Evolutionary conservation across 2,797 vertebrate species (phyloP).

Genomic region (Amazonetta brasiliensis): DNA sequence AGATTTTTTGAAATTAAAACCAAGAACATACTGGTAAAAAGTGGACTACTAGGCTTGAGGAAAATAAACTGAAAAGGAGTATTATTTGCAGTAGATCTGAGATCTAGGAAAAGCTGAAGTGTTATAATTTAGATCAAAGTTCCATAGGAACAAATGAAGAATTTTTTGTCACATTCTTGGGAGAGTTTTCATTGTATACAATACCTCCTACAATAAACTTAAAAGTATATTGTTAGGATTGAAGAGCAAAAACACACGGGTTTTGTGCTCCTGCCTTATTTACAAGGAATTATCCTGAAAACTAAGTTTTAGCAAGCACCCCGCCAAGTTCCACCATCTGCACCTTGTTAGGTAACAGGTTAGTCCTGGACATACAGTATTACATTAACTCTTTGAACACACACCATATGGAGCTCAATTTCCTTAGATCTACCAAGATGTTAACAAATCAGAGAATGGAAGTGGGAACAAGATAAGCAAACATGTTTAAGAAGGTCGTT

Average conservation of each 20-base stretch:
- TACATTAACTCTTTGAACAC: neutral
- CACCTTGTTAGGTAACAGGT: neutral
- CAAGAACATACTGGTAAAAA: neutral
- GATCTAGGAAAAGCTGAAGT: neutral
- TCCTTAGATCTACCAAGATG: neutral
- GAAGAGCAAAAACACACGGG: neutral
- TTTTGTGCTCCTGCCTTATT: neutral
- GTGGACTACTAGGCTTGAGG: neutral
- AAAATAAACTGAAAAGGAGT: constrained; percentile 22
- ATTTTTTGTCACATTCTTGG: neutral
- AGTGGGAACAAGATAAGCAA: constrained; percentile 4
- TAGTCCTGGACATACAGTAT: neutral
- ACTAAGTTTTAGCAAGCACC: neutral
- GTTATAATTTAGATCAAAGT: neutral
- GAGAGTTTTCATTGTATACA: neutral
- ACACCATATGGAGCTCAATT: neutral
- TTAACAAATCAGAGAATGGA: neutral
- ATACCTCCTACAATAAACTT: neutral
- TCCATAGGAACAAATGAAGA: neutral
- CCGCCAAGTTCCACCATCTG: neutral
- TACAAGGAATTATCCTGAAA: neutral
- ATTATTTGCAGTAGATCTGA: neutral
- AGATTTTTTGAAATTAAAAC: neutral
- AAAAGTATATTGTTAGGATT: neutral
- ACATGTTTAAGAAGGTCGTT: neutral